Conservation (phyloP, 2,888 invertebrate species). For the Tuberolachnus salignus region DNA sequence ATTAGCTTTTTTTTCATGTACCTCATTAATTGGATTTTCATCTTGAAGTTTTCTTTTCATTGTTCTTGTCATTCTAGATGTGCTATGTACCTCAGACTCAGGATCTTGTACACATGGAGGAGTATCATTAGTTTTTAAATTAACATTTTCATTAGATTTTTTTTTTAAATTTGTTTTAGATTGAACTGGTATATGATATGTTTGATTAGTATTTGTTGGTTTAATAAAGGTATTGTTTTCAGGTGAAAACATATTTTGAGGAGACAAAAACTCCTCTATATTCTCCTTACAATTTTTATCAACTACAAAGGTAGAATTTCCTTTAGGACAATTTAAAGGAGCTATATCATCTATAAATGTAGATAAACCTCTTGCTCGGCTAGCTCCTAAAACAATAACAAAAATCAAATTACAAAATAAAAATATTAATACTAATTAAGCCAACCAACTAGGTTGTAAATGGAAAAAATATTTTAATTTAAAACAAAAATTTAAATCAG, state of each 20-base stretch:
- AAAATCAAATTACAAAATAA: background rate
- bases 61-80: constrained; percentile 27
- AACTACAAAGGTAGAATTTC: constrained; percentile 42
- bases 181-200: constrained; percentile 15
- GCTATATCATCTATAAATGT: constrained; percentile 27
- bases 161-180: background rate
- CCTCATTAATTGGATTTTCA: background rate
- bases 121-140: constrained; percentile 16
- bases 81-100: no score
- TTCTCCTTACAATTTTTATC: constrained; percentile 2
- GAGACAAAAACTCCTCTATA: constrained; percentile 17
- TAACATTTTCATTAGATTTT: background rate
- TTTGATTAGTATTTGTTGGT: constrained; percentile 10
- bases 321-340: constrained; percentile 27
- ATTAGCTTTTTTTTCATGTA: constrained; percentile 22
- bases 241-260: constrained; percentile 22
- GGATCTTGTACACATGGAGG: background rate
- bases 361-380: constrained; percentile 40
- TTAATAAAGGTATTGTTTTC: constrained; percentile 5
- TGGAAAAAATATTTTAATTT: no score
- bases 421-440: background rate
- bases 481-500: no score
- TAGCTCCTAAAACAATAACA: constrained; percentile 35
- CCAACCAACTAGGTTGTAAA: no score
- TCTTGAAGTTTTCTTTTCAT: constrained; percentile 47